Percentiles rank a stretch among this genome's conserved stretches.
These are phyloP conservation scores for Pagrus major DNA, from an alignment of 2,113 vertebrate genomes.

Conservation along the genomic window DNA sequence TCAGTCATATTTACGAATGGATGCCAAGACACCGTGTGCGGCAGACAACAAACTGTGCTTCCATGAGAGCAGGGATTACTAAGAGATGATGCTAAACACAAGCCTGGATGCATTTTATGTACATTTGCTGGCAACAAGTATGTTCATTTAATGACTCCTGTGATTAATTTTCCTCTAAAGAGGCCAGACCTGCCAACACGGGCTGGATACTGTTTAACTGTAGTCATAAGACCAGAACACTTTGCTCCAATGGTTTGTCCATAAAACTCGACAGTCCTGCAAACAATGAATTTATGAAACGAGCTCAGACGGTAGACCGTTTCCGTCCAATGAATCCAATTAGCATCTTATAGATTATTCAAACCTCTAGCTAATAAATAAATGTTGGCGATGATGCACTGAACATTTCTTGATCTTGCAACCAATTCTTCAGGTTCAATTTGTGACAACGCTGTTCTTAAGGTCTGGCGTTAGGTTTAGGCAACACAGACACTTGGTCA, in stretches of 20 bases:
- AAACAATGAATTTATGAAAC: slow-evolving; percentile 12
- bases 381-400: too few species aligned
- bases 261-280: background rate
- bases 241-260: background rate
- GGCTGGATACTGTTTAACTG: background rate
- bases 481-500: too few species aligned
- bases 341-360: background rate
- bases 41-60: slow-evolving; percentile 42
- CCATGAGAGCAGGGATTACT: slow-evolving; percentile 46
- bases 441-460: too few species aligned
- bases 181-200: background rate
- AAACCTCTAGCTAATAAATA: background rate
- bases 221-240: background rate
- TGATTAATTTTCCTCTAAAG: slow-evolving; percentile 16
- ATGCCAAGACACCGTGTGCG: slow-evolving; percentile 48
- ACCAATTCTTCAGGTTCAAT: too few species aligned
- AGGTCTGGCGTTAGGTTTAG: too few species aligned
- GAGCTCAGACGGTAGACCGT: background rate
- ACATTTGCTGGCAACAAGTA: slow-evolving; percentile 26
- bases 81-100: slow-evolving; percentile 52
- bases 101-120: slow-evolving; percentile 44
- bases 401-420: too few species aligned
- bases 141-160: slow-evolving; percentile 25
- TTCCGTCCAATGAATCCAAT: background rate
- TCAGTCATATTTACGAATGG: slow-evolving; percentile 58